phyloP scores from a whole-genome alignment of 2,113 vertebrate species.

The Pygoscelis adeliae region DNA sequence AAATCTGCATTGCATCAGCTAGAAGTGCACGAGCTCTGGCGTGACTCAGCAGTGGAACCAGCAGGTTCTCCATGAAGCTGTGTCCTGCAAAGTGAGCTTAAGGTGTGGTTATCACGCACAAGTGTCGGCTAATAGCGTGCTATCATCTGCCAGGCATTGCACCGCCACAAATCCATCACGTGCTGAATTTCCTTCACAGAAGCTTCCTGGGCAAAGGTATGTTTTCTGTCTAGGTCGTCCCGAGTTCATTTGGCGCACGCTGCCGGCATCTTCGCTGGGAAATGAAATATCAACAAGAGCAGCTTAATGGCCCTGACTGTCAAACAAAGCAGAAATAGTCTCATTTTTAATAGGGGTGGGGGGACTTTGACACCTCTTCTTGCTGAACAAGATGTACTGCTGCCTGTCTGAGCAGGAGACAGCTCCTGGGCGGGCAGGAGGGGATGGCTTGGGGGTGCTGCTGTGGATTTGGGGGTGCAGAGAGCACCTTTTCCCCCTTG shows the following conservation, averaged over 20 bases:
- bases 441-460: neutral
- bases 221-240: neutral
- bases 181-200: neutral
- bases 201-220: neutral
- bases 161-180: fast-evolving
- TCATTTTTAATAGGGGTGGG: fast-evolving
- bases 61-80: neutral
- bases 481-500: no score
- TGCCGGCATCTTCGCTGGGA: neutral
- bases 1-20: neutral
- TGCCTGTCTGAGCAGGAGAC: neutral
- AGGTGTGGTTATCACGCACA: fast-evolving
- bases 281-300: neutral
- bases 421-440: neutral
- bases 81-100: neutral
- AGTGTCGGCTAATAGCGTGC: neutral
- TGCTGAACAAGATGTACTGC: neutral
- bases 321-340: neutral
- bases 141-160: neutral
- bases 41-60: neutral
- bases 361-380: neutral
- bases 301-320: neutral
- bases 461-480: neutral
- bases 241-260: fast-evolving
- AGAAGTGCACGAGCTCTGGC: neutral